Evolutionary conservation across 2,797 vertebrate genomes (phyloP).

Genomic region (Enteromius trimaculatus): DNA sequence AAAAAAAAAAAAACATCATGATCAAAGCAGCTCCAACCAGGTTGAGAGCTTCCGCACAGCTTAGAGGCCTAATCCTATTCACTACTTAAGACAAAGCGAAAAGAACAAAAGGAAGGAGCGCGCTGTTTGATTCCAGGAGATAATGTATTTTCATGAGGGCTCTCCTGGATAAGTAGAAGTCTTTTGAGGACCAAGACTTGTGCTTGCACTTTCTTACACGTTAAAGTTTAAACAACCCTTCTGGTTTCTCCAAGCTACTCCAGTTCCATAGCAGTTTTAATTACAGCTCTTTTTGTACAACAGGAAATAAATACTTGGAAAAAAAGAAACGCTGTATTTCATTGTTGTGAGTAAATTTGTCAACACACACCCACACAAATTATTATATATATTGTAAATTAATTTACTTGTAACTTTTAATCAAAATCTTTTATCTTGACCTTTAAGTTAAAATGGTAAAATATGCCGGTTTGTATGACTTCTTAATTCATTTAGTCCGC

Average conservation of each 20-base stretch:
- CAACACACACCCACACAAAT: neutral
- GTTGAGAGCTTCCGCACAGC: constrained; percentile 5
- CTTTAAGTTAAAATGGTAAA: too few species aligned
- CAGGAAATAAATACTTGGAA: neutral
- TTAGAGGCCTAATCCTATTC: constrained; percentile 37
- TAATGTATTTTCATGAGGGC: constrained; percentile 35
- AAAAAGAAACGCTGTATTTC: neutral
- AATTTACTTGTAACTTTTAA: too few species aligned
- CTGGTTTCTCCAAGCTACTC: neutral
- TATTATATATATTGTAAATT: neutral
- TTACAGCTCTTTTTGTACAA: neutral
- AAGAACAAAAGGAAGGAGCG: constrained; percentile 42
- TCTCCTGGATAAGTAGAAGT: constrained; percentile 30
- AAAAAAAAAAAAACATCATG: neutral
- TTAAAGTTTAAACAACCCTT: neutral
- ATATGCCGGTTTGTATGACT: neutral
- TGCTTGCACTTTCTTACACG: neutral
- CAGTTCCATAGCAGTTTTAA: neutral
- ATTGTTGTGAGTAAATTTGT: neutral
- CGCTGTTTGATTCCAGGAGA: constrained; percentile 26
- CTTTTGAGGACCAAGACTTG: constrained; percentile 27
- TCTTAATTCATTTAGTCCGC: neutral
- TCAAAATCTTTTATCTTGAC: too few species aligned
- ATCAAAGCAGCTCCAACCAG: constrained; percentile 41
- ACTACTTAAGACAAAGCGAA: neutral